phyloP scores from a whole-genome alignment of 2,797 vertebrate species.

The Leucoraja ocellata region DNA sequence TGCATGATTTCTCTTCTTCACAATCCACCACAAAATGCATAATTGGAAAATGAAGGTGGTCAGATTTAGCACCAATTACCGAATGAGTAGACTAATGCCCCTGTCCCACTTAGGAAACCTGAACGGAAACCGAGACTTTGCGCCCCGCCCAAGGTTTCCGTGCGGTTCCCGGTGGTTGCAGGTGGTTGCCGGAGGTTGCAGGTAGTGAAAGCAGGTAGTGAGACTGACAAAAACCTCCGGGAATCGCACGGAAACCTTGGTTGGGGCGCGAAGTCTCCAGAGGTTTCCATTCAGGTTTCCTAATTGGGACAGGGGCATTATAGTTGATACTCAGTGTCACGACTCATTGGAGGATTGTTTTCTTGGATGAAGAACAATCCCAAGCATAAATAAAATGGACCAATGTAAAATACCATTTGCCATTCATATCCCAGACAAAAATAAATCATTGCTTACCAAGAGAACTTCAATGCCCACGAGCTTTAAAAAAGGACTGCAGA shows the following conservation, averaged over 20 bases:
- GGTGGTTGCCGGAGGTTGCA: no score
- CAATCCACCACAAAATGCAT: background rate
- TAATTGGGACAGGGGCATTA: no score
- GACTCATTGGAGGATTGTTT: background rate
- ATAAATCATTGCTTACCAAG: slow-evolving; percentile 21
- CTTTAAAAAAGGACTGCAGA: background rate
- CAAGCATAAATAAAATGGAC: background rate
- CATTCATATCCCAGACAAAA: slow-evolving; percentile 1
- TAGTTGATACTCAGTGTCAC: background rate
- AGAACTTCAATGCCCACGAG: background rate
- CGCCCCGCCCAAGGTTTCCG: no score
- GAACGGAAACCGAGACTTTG: no score
- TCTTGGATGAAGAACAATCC: background rate
- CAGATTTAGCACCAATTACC: background rate
- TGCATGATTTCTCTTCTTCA: background rate
- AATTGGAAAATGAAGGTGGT: background rate
- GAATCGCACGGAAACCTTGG: no score
- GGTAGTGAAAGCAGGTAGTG: no score
- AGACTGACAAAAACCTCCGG: no score
- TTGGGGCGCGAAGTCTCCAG: no score
- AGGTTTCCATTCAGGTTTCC: no score
- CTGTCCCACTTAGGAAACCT: no score
- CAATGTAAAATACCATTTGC: slow-evolving; percentile 13
- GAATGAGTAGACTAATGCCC: background rate
- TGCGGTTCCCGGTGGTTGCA: no score